Evolutionary conservation across 64 coral and sea anemone genomes (phyloP).

Genomic region (Pocillopora damicornis): DNA sequence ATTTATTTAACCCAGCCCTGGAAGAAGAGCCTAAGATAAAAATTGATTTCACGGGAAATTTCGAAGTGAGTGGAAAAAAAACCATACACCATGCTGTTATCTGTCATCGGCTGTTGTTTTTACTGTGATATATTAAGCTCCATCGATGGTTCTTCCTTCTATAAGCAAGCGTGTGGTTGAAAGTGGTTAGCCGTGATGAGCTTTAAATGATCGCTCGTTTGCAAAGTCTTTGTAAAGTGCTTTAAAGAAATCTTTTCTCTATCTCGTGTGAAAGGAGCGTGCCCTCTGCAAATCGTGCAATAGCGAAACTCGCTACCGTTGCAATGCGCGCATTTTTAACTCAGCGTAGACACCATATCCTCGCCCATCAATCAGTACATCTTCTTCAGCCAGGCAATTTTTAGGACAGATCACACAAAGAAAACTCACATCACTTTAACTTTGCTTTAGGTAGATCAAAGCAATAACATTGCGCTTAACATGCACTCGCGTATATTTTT

Average conservation of each 20-base stretch:
- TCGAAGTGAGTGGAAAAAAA: neutral
- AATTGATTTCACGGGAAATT: neutral
- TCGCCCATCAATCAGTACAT: neutral
- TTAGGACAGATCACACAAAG: no score
- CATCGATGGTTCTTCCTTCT: neutral
- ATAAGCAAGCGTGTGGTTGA: slow-evolving; percentile 1
- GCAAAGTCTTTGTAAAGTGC: slow-evolving; percentile 20
- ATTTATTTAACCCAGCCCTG: no score
- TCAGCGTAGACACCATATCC: no score
- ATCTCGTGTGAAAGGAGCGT: neutral
- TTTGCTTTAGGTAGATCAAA: no score
- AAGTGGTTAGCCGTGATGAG: slow-evolving; percentile 15
- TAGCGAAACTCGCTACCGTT: neutral
- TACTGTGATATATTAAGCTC: slow-evolving; percentile 25
- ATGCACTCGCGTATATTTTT: neutral
- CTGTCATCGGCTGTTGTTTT: slow-evolving; percentile 36
- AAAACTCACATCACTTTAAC: no score
- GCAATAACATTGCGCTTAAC: no score
- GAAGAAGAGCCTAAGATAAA: no score
- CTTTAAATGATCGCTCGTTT: slow-evolving; percentile 45
- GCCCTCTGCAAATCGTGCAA: neutral
- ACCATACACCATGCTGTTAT: slow-evolving; percentile 17
- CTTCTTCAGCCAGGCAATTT: neutral
- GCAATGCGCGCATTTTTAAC: neutral
- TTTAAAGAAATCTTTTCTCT: slow-evolving; percentile 9